Percentiles rank a stretch among this genome's conserved stretches.
Evolutionary conservation across 2,113 vertebrate species (phyloP).

Genomic region (Agapornis roseicollis): DNA sequence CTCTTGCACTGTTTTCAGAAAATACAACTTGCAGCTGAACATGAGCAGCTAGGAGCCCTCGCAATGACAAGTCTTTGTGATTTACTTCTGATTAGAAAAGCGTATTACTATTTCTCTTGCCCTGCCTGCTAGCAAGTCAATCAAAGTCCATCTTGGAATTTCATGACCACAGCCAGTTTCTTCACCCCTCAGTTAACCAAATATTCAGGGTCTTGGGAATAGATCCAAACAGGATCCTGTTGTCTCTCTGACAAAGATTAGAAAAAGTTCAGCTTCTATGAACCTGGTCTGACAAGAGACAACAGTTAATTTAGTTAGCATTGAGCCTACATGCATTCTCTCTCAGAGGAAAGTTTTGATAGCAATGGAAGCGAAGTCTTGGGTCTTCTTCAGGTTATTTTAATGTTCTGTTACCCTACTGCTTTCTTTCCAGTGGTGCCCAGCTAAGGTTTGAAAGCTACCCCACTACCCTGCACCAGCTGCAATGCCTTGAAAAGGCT

Average conservation of each 20-base stretch:
- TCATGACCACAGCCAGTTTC: neutral
- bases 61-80: neutral
- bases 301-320: neutral
- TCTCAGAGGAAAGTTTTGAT: neutral
- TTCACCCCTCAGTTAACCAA: neutral
- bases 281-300: neutral
- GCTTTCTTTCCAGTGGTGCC: neutral
- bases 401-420: neutral
- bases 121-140: fast-evolving
- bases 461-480: neutral
- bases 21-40: neutral
- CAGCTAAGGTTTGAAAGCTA: neutral
- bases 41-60: fast-evolving
- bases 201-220: neutral
- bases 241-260: neutral
- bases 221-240: neutral
- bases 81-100: neutral
- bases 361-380: neutral
- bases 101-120: neutral
- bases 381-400: neutral
- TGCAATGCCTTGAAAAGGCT: neutral
- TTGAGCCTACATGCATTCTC: neutral
- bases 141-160: neutral
- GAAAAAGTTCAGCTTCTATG: neutral
- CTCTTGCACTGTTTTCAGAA: neutral